Evolutionary conservation across 2,888 invertebrate species (phyloP).

Genomic region (Ypsolopha sequella): DNA sequence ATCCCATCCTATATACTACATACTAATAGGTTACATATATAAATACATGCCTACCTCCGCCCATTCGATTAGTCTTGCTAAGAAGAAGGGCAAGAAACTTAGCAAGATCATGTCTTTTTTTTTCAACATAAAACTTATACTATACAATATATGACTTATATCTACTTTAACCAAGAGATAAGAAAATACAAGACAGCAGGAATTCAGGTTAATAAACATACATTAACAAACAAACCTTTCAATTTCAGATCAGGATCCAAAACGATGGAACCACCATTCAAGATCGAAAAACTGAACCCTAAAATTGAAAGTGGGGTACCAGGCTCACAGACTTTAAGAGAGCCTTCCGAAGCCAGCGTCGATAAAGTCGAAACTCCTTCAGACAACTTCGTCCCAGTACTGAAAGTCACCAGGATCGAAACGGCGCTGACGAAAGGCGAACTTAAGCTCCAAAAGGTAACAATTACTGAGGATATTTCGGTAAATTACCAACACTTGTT

Average conservation of each 20-base stretch:
- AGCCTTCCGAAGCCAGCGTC: not conserved
- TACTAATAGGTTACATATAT: no score
- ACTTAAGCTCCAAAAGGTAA: conserved; percentile 41
- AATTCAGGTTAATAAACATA: no score
- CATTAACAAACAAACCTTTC: no score
- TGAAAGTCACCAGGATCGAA: conserved; percentile 44
- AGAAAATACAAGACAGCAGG: no score
- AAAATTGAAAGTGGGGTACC: conserved; percentile 1
- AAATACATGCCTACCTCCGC: no score
- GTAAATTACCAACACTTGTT: conserved; percentile 50
- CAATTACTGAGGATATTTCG: conserved; percentile 46
- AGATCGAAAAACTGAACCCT: not conserved
- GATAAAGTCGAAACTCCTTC: not conserved
- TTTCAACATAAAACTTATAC: no score
- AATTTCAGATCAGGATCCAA: not conserved
- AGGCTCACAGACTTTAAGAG: not conserved
- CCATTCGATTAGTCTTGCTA: no score
- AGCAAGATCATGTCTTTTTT: no score
- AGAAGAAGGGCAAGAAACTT: no score
- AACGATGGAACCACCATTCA: not conserved
- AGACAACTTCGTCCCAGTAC: conserved; percentile 30
- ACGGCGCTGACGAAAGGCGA: conserved; percentile 39
- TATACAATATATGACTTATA: no score
- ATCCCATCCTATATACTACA: no score
- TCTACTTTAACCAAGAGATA: no score